phyloP scores from a whole-genome alignment of 2,113 vertebrate species.

The Calonectris borealis region DNA sequence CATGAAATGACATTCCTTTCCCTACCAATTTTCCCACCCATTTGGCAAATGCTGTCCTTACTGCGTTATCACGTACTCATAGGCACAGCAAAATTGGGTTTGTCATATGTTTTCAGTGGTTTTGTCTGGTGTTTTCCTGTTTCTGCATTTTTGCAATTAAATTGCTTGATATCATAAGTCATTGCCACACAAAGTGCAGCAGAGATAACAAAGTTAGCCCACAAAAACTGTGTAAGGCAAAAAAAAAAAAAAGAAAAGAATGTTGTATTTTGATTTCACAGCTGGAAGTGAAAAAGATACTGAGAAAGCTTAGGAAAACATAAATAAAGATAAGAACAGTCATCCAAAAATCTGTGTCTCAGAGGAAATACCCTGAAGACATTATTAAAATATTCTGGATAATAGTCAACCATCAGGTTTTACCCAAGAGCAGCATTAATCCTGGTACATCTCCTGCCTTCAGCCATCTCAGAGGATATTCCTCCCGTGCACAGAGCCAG shows the following conservation, averaged over 20 bases:
- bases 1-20: neutral
- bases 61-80: neutral
- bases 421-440: neutral
- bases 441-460: neutral
- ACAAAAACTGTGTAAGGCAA: neutral
- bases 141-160: neutral
- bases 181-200: neutral
- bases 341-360: neutral
- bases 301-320: neutral
- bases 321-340: slow-evolving; percentile 9
- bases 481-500: neutral
- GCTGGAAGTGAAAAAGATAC: neutral
- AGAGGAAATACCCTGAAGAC: neutral
- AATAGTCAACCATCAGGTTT: neutral
- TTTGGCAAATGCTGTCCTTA: neutral
- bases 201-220: neutral
- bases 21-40: neutral
- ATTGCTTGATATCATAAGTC: neutral
- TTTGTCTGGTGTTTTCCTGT: neutral
- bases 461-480: neutral
- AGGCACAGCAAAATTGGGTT: neutral
- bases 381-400: neutral
- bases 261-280: neutral
- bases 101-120: neutral
- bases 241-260: neutral